These are phyloP conservation scores for Camptogramma bilineatum DNA, from an alignment of 2,888 invertebrate genomes.

Conservation along the genomic window DNA sequence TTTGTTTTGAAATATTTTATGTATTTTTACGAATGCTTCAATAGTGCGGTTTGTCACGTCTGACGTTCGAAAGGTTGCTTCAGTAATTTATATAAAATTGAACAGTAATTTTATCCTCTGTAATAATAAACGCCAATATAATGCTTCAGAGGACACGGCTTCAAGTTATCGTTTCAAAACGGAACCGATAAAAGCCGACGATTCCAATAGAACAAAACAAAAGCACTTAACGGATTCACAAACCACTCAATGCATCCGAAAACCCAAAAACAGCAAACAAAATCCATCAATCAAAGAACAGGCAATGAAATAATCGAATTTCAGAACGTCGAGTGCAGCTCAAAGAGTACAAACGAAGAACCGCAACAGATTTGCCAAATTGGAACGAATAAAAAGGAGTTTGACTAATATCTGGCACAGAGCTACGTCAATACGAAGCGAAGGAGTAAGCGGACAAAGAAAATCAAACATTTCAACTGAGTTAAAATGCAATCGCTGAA, in stretches of 20 bases:
- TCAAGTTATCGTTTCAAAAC: constrained; percentile 21
- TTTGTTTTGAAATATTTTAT: not conserved
- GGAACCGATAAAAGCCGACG: constrained; percentile 32
- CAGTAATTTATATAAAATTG: not conserved
- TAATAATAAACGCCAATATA: constrained; percentile 2
- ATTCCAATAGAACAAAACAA: constrained; percentile 44
- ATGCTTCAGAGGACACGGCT: constrained; percentile 11
- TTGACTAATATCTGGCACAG: constrained; percentile 80
- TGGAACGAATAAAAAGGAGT: constrained; percentile 60
- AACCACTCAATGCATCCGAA: constrained; percentile 63
- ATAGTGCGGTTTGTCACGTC: not conserved
- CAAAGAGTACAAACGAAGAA: constrained; percentile 79
- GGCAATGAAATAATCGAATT: constrained; percentile 81
- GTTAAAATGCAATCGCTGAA: constrained; percentile 17
- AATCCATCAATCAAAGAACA: constrained; percentile 83
- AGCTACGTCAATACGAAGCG: constrained; percentile 77
- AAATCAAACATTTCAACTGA: constrained; percentile 52
- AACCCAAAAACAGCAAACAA: constrained; percentile 65
- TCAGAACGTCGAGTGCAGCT: constrained; percentile 76
- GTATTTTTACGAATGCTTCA: not conserved
- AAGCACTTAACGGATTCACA: constrained; percentile 69
- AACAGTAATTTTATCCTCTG: not conserved
- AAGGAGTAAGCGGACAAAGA: constrained; percentile 62
- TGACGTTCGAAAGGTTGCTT: not conserved
- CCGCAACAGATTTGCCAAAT: constrained; percentile 76